Base-by-base conservation (phyloP, 2,113 vertebrate species). In the Carollia perspicillata region DNA sequence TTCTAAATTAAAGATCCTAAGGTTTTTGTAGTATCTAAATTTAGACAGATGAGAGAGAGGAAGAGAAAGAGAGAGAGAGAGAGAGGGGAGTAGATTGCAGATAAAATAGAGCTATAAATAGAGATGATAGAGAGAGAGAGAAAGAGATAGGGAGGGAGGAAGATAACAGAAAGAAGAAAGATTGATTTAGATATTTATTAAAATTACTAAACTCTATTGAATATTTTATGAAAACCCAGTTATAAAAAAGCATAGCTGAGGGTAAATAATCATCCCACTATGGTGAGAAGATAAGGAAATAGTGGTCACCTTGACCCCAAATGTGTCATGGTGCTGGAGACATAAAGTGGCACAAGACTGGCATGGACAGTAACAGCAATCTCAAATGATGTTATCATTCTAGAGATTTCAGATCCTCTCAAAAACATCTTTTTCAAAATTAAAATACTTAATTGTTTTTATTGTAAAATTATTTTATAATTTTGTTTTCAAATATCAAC, bases 1-100 rank as follows among this genome's bases (percentile, higher is more conserved):
- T 95, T 86, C 79, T 95, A 80, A 86, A 60, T 85, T 93, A 88
- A 69, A 87, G 42, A 65, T 26, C 4, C 60, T 91, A 10, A 33
- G 1, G 5, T 47, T 53, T 84, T 69, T 92, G 13, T 8, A 68
- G 8, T 83, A 89, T 69, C 28, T 96, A 74, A 92, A 49, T 74
- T 90, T 66, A 83, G 1, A 91, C 55, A 75, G 3, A 60, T 68
- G 23, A 65, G 26, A 75, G 33, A 44, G 58, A 84, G 16, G 5
- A 30, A 51, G 42, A 16, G 22, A 51, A 40, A 40, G 23, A 42
- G 58, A 12, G 33, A 58, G 53, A 40, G 63, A 28, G 44, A 18
- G 33, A 47, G 30, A 35, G 30, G 30, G 3, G 22, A 53, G 33
- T 53, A 53, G 33, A 26, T 23, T 33, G 44, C 17, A 23, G n/a